A percentile compares a stretch with the other conserved stretches of the same genome.
These are phyloP conservation scores for Maniola hyperantus DNA, from an alignment of 2,888 invertebrate genomes.

Conservation along the genomic window DNA sequence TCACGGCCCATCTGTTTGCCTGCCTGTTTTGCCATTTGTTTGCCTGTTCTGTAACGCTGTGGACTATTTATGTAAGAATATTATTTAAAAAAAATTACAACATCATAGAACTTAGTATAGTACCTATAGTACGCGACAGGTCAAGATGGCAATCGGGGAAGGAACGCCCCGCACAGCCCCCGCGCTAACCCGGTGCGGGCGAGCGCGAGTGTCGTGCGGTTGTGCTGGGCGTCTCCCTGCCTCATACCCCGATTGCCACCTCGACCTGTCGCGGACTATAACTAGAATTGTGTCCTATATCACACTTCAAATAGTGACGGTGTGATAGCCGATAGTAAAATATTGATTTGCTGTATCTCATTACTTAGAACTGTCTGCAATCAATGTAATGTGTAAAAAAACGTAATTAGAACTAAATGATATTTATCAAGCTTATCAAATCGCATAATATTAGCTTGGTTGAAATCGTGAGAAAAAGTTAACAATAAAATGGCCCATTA, in stretches of 20 bases:
- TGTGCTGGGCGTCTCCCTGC: no score
- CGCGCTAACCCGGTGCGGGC: no score
- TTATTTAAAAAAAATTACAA: background rate
- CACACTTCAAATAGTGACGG: constrained; percentile 48
- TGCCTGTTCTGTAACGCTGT: no score
- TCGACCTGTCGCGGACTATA: no score
- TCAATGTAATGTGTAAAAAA: constrained; percentile 36
- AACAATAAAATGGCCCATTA: constrained; percentile 2
- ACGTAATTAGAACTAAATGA: background rate
- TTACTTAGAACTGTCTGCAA: constrained; percentile 52
- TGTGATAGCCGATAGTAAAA: constrained; percentile 50
- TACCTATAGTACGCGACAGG: no score
- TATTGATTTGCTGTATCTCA: constrained; percentile 53
- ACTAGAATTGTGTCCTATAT: constrained; percentile 47
- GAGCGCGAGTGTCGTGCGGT: no score
- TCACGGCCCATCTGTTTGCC: no score
- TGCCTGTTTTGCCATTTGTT: no score
- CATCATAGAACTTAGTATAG: no score
- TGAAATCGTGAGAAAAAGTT: background rate
- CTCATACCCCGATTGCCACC: no score
- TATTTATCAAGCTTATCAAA: background rate
- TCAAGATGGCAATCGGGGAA: no score
- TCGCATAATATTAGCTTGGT: background rate
- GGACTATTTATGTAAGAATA: background rate
- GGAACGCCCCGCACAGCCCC: no score